These are phyloP conservation scores for Xiphophorus couchianus DNA, from an alignment of 2,113 vertebrate genomes.

Conservation along the genomic window DNA sequence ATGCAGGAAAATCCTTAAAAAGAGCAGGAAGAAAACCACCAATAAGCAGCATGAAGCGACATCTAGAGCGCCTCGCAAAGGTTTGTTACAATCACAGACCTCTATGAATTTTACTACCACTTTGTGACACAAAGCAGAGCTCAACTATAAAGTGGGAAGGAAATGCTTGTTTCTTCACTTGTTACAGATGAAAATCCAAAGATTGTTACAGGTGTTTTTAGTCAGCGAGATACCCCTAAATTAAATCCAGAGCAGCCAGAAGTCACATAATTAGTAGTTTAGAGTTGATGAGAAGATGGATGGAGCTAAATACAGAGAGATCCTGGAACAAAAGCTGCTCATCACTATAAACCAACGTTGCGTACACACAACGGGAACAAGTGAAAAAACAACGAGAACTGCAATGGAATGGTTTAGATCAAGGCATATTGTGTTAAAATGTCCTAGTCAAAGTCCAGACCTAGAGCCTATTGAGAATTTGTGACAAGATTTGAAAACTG, in stretches of 20 bases:
- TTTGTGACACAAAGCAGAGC: neutral
- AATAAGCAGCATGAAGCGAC: neutral
- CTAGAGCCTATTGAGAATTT: neutral
- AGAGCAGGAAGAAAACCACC: too few species aligned
- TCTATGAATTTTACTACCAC: neutral
- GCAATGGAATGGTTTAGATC: neutral
- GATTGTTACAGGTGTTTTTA: too few species aligned
- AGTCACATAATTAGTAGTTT: too few species aligned
- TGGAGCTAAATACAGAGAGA: too few species aligned
- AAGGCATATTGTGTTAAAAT: neutral
- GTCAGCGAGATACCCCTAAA: too few species aligned
- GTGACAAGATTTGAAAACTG: neutral
- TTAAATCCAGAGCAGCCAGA: too few species aligned
- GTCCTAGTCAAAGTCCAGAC: neutral
- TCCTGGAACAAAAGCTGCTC: too few species aligned
- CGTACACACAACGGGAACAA: too few species aligned
- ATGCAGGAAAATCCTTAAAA: neutral
- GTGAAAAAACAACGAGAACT: too few species aligned
- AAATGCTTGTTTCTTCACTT: neutral
- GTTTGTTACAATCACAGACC: neutral
- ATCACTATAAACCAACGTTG: too few species aligned
- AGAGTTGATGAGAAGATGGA: too few species aligned
- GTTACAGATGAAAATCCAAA: neutral
- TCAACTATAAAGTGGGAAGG: neutral
- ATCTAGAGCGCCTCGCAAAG: neutral